These are phyloP conservation scores for Clistopyga incitator DNA, from an alignment of 2,888 invertebrate genomes.

Conservation along the genomic window DNA sequence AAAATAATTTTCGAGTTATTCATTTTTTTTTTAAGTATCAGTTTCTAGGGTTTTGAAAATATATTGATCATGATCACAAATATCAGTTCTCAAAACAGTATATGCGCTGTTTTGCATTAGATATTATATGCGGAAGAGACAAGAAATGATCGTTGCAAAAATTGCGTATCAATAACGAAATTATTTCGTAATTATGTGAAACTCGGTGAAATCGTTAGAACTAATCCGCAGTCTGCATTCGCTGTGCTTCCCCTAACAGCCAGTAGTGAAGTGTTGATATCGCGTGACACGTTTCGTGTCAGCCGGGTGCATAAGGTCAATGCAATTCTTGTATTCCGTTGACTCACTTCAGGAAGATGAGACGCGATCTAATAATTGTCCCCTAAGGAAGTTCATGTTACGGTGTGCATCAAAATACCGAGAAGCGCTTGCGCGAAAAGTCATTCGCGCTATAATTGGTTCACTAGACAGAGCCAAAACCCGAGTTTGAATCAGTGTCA, in stretches of 20 bases:
- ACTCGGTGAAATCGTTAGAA: not conserved
- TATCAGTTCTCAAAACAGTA: not conserved
- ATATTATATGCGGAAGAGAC: not conserved
- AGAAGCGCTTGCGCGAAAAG: not conserved
- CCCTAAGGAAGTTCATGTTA: not conserved
- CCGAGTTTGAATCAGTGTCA: no score
- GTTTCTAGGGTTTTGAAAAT: no score
- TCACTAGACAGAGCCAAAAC: no score
- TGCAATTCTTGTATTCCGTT: slow-evolving; percentile 39
- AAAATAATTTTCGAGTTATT: no score
- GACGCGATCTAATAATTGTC: not conserved
- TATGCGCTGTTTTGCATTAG: not conserved
- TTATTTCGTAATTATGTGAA: not conserved
- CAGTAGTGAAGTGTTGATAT: slow-evolving; percentile 29
- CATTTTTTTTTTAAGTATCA: no score
- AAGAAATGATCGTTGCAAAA: not conserved
- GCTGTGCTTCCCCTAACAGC: slow-evolving; percentile 7
- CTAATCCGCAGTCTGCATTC: not conserved
- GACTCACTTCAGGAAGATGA: slow-evolving; percentile 12
- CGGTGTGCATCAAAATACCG: not conserved
- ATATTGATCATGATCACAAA: not conserved
- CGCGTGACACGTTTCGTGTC: slow-evolving; percentile 32
- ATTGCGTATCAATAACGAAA: not conserved
- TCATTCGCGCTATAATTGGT: not conserved
- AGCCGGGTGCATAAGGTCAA: slow-evolving; percentile 53